phyloP scores from a whole-genome alignment of 2,113 vertebrate species.

The Spea bombifrons region DNA sequence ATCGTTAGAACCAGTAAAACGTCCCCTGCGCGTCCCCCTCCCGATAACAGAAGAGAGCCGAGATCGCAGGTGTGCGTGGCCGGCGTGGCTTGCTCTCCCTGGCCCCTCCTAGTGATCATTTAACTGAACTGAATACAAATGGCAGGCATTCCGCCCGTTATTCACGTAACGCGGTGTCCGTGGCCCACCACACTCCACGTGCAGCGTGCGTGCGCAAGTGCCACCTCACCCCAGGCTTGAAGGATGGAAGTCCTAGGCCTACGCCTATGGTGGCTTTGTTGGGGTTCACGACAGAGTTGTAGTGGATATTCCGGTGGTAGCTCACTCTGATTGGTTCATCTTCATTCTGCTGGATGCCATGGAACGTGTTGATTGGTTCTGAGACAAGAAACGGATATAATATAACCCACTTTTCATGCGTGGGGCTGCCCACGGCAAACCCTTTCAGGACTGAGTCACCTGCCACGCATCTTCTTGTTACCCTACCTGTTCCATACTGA shows the following conservation, averaged over 20 bases:
- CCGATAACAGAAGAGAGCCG: too few relatives aligned
- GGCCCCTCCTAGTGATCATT: too few relatives aligned
- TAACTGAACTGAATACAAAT: too few relatives aligned
- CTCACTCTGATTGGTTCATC: conserved; percentile 94
- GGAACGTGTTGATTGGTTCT: conserved; percentile 98
- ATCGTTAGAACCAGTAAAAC: too few relatives aligned
- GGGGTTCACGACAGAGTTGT: conserved; percentile 96
- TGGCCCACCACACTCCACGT: too few relatives aligned
- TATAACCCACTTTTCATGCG: background rate
- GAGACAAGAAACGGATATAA: conserved; percentile 22
- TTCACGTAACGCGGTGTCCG: too few relatives aligned
- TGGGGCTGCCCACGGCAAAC: background rate
- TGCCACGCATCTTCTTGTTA: background rate
- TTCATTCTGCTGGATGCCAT: conserved; percentile 92
- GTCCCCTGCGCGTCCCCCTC: too few relatives aligned
- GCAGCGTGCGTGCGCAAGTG: too few relatives aligned
- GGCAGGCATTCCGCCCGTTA: too few relatives aligned
- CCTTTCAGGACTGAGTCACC: too few relatives aligned
- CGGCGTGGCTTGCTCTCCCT: too few relatives aligned
- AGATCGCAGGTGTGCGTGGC: too few relatives aligned
- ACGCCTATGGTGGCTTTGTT: conserved; percentile 96
- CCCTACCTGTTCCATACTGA: conserved; percentile 83
- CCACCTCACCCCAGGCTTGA: conserved; percentile 85
- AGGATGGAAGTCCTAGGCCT: conserved; percentile 87
- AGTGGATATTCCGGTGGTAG: conserved; percentile 96